Conservation (phyloP, 2,113 vertebrate species). For the Vulpes ferrilata region DNA sequence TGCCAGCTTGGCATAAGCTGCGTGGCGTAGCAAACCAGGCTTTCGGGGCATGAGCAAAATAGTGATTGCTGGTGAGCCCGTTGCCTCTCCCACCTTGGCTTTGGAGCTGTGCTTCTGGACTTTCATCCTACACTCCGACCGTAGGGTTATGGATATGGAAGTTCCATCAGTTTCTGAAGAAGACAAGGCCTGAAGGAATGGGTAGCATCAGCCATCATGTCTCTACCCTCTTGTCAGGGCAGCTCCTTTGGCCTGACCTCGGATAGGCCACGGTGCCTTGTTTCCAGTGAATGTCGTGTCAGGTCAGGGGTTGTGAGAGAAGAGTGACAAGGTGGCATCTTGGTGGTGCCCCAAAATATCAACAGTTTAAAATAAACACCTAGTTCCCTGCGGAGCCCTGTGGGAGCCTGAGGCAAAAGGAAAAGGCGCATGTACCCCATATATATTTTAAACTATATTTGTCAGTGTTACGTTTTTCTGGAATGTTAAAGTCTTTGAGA, state of each 20-base stretch:
- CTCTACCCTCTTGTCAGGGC: constrained; percentile 79
- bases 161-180: constrained; percentile 86
- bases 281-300: constrained; percentile 94
- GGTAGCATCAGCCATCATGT: constrained; percentile 88
- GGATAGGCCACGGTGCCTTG: constrained; percentile 95
- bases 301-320: constrained; percentile 88
- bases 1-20: constrained; percentile 91
- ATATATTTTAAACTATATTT: neutral
- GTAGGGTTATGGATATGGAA: too few relatives aligned
- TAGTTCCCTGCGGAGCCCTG: neutral
- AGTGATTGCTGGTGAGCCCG: constrained; percentile 96
- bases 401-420: neutral
- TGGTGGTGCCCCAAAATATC: neutral
- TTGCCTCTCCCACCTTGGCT: constrained; percentile 95
- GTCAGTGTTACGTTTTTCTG: neutral
- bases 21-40: constrained; percentile 95
- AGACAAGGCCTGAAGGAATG: constrained; percentile 94
- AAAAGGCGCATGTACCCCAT: neutral
- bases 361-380: neutral
- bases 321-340: constrained; percentile 96
- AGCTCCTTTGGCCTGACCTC: constrained; percentile 97
- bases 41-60: constrained; percentile 95
- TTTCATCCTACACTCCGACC: too few relatives aligned
- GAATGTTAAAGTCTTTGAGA: neutral
- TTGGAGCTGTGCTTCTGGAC: constrained; percentile 95